Base-by-base conservation (phyloP, 2,888 invertebrate genomes). In the Aphodius granarius region DNA sequence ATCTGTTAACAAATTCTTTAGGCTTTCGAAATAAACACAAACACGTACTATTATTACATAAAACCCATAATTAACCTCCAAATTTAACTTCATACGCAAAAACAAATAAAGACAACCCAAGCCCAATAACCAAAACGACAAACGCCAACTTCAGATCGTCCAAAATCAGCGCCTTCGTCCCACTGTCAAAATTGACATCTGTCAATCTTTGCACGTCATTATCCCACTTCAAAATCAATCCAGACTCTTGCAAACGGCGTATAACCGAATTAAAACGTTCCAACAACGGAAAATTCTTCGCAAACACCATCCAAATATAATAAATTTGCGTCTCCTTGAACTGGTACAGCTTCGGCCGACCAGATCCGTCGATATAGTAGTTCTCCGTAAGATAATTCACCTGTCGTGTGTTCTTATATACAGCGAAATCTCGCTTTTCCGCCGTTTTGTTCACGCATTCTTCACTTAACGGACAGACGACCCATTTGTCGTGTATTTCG, bases 361-460 rank as follows among this genome's bases (percentile, higher is more conserved):
- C 81, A 63, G 72, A 70, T 3, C 77, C 65, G 72, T 74, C 73
- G 4, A 76, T 76, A 73, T 80, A 81, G 63, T 77, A 79, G 21
- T 75, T 75, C 6, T 76, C 75, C n/a, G 77, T 80, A 9, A 81
- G 65, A 62, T 80, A 81, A 43, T 74, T 76, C 6, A 78, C 75
- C 70, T 80, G 79, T 16, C 78, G 74, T 13, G 75, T 74, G 65
- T 79, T 81, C 72, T 79, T 81, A 6, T 80, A 74, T 6, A 78
- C 76, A 0, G 79, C 80, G 64, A 80, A 81, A 76, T 81, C 77
- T 63, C 79, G 73, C 19, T 77, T 18, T 19, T 74, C 66, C 2
- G 81, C 80, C 13, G 79, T 81, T 71, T 77, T 66, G 23, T 81
- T 81, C 9, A 80, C 63, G 64, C 81, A 81, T 66, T 75, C 75